Evolutionary conservation across 2,797 vertebrate genomes (phyloP).

Genomic region (Poeciliopsis gracilis): DNA sequence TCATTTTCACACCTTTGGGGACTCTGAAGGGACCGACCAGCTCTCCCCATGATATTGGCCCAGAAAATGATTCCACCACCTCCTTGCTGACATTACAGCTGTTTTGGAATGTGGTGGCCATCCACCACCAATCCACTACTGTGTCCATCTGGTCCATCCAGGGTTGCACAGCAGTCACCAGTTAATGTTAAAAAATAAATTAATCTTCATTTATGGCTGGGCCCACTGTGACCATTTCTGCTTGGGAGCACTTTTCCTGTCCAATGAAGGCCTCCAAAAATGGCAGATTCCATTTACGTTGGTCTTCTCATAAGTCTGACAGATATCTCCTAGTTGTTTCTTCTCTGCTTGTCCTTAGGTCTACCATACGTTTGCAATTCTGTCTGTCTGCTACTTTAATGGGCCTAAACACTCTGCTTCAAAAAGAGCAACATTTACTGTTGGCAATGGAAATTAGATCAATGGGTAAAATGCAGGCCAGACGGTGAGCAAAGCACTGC

Average conservation of each 20-base stretch:
- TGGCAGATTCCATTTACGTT: constrained; percentile 34
- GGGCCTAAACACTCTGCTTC: constrained; percentile 69
- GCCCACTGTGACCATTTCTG: too few species aligned
- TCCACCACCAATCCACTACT: too few species aligned
- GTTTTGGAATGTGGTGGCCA: too few species aligned
- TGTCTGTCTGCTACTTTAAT: constrained; percentile 62
- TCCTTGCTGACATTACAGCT: too few species aligned
- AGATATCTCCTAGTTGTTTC: constrained; percentile 62
- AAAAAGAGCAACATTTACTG: constrained; percentile 74
- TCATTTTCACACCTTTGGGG: too few species aligned
- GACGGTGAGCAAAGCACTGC: constrained; percentile 74
- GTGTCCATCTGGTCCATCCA: too few species aligned
- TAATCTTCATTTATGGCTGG: too few species aligned
- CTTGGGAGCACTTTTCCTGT: constrained; percentile 9
- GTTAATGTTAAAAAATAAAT: too few species aligned
- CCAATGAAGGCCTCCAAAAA: constrained; percentile 22
- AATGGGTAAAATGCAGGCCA: constrained; percentile 78
- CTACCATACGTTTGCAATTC: constrained; percentile 74
- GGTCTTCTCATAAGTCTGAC: constrained; percentile 45
- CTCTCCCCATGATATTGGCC: too few species aligned
- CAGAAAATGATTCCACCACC: too few species aligned
- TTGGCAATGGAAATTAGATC: constrained; percentile 74
- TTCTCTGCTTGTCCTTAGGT: constrained; percentile 45
- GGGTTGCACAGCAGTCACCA: too few species aligned
- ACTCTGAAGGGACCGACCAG: too few species aligned